These are phyloP conservation scores for Drosophila neonasuta DNA, from an alignment of 2,888 invertebrate genomes.

Conservation along the genomic window DNA sequence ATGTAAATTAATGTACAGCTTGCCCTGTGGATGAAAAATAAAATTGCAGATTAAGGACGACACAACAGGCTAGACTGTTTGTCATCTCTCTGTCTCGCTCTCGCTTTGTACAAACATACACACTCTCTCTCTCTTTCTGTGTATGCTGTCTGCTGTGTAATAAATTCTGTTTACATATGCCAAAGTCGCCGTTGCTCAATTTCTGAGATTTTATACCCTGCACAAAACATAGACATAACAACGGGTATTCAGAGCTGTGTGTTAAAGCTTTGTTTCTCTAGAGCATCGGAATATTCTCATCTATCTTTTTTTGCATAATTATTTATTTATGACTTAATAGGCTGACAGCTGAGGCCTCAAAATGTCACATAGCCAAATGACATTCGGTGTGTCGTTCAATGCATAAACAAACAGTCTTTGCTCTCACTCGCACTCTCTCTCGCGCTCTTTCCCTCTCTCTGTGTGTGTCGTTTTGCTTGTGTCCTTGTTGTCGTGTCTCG, in stretches of 20 bases:
- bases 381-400: slow-evolving; percentile 30
- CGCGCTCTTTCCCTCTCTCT: background rate
- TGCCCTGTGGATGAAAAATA: slow-evolving; percentile 3
- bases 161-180: slow-evolving; percentile 31
- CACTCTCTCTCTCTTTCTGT: background rate
- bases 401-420: slow-evolving; percentile 40
- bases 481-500: background rate
- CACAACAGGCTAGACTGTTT: slow-evolving; percentile 9
- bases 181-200: slow-evolving; percentile 29
- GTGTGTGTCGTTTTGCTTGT: background rate
- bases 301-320: slow-evolving; percentile 37
- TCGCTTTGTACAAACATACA: too few species aligned
- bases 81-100: background rate
- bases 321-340: slow-evolving; percentile 59
- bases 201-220: slow-evolving; percentile 15
- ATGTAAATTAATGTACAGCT: background rate
- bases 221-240: background rate
- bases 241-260: background rate
- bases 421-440: background rate
- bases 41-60: slow-evolving; percentile 30
- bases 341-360: slow-evolving; percentile 27
- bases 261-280: background rate
- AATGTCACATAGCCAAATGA: slow-evolving; percentile 25
- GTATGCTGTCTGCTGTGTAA: background rate
- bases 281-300: background rate